Conservation (phyloP, 2,888 invertebrate genomes). For the Amblyteles armatorius region DNA sequence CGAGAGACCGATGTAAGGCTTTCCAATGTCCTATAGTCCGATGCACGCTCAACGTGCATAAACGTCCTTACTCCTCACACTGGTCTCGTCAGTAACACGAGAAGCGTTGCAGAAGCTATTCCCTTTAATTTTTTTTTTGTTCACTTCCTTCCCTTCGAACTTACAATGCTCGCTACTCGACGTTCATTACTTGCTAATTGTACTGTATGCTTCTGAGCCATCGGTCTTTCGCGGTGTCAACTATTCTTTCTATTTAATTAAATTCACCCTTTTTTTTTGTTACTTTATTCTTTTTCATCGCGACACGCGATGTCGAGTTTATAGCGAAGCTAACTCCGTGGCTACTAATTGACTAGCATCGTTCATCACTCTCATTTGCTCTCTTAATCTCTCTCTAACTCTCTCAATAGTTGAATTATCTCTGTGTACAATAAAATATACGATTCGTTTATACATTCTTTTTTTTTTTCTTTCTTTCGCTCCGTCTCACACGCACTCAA, state of each 20-base stretch:
- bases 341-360: conserved; percentile 84
- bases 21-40: not conserved
- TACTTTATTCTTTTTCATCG: conserved; percentile 32
- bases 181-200: conserved; percentile 59
- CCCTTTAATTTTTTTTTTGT: conserved; percentile 13
- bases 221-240: conserved; percentile 54
- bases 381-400: conserved; percentile 31
- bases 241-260: conserved; percentile 9
- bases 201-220: conserved; percentile 59
- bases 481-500: not conserved
- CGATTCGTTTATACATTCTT: conserved; percentile 32
- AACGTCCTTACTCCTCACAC: conserved; percentile 31
- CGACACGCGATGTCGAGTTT: conserved; percentile 50
- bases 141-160: not conserved
- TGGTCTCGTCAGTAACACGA: conserved; percentile 16
- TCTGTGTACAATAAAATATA: conserved; percentile 59
- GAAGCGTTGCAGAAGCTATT: not conserved
- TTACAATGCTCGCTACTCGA: not conserved
- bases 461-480: not conserved
- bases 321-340: conserved; percentile 69
- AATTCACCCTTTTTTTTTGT: not conserved
- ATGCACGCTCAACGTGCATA: conserved; percentile 32
- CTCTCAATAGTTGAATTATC: conserved; percentile 43
- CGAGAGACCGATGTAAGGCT: conserved; percentile 38
- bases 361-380: conserved; percentile 82